A percentile compares a stretch with the other conserved stretches of the same genome.
These are phyloP conservation scores for Cettia cetti DNA, from an alignment of 2,113 vertebrate genomes.

Conservation along the genomic window DNA sequence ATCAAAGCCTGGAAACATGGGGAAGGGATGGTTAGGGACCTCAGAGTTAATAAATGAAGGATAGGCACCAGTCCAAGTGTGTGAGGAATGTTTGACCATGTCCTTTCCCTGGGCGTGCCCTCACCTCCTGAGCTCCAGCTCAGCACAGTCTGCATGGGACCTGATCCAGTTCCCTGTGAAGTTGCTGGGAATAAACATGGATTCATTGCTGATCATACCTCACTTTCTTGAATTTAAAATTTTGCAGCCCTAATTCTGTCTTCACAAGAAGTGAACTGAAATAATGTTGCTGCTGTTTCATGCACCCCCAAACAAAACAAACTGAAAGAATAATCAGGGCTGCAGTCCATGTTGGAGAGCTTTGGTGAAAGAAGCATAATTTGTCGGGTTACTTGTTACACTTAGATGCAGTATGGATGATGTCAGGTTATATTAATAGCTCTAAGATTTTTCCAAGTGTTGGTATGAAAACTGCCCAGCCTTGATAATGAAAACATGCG, in stretches of 20 bases:
- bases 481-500: conserved; percentile 17
- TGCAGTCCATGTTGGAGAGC: not conserved
- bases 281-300: not conserved
- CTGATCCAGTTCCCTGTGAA: rapidly evolving
- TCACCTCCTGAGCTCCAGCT: not conserved
- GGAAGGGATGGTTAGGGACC: not conserved
- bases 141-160: rapidly evolving
- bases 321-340: not conserved
- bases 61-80: rapidly evolving
- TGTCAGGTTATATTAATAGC: conserved; percentile 39
- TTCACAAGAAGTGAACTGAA: not conserved
- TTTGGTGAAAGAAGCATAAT: conserved; percentile 23
- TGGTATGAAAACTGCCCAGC: conserved; percentile 35
- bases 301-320: not conserved
- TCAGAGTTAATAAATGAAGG: not conserved
- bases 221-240: not conserved
- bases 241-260: not conserved
- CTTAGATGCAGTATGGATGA: conserved; percentile 6
- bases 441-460: conserved; percentile 3
- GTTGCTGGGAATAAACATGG: rapidly evolving
- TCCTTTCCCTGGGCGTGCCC: rapidly evolving
- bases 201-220: rapidly evolving
- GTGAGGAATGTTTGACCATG: not conserved
- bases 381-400: not conserved
- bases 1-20: not conserved